Conservation (phyloP, 2,888 invertebrate genomes). For the Eurytoma adleriae region DNA sequence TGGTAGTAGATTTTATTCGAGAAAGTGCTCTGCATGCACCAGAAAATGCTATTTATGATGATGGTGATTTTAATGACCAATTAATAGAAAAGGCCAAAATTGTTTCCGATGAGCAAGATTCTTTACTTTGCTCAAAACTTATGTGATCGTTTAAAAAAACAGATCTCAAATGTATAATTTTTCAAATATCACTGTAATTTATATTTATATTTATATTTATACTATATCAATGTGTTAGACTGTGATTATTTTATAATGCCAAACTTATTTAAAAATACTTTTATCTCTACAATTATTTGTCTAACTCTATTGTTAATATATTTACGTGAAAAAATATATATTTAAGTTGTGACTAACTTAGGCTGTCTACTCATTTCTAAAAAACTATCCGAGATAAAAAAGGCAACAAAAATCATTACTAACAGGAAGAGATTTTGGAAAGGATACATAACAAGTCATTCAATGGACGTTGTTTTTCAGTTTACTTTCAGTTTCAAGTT, state of each 20-base stretch:
- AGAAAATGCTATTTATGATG: constrained; percentile 70
- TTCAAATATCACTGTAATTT: not conserved
- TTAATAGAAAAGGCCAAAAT: constrained; percentile 75
- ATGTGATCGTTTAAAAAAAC: constrained; percentile 41
- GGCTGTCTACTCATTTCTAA: constrained; percentile 9
- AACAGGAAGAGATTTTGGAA: constrained; percentile 40
- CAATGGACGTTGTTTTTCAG: constrained; percentile 75
- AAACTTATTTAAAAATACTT: constrained; percentile 54
- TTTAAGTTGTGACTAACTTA: constrained; percentile 35
- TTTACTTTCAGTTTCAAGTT: constrained; percentile 77
- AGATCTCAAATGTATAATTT: not conserved
- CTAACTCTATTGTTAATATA: constrained; percentile 7
- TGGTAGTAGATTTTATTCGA: constrained; percentile 81
- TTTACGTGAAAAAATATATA: not conserved
- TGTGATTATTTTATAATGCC: constrained; percentile 56
- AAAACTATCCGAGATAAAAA: no score
- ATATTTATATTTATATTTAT: not conserved
- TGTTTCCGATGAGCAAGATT: constrained; percentile 76
- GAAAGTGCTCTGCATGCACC: constrained; percentile 80
- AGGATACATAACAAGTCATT: constrained; percentile 52
- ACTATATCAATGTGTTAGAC: constrained; percentile 29
- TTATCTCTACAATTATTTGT: not conserved
- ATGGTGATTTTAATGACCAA: constrained; percentile 78
- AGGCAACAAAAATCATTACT: not conserved
- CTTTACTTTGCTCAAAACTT: constrained; percentile 74